These are phyloP conservation scores for Coelogynopora nodosa DNA, from an alignment of 2,888 invertebrate genomes.

Conservation along the genomic window DNA sequence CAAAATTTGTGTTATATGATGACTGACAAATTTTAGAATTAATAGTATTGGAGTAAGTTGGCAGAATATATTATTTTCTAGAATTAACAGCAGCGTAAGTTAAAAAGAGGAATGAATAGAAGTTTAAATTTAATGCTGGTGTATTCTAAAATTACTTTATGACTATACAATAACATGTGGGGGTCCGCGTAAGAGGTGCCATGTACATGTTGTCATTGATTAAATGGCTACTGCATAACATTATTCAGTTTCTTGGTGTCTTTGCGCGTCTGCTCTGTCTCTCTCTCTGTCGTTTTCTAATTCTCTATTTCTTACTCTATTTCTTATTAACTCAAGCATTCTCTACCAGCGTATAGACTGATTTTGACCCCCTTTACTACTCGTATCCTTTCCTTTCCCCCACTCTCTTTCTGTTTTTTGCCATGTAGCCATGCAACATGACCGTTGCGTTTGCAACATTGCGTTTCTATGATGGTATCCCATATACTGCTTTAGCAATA, in stretches of 20 bases:
- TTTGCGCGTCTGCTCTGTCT: not conserved
- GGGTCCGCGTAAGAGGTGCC: not conserved
- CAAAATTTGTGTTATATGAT: no score
- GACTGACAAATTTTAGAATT: no score
- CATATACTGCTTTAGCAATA: no score
- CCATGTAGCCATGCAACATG: not conserved
- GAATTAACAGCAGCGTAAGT: no score
- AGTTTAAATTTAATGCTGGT: no score
- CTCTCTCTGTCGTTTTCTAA: not conserved
- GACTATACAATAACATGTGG: no score
- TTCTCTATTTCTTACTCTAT: constrained; percentile 1
- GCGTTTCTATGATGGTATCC: not conserved
- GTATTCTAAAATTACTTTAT: no score
- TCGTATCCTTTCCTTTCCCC: not conserved
- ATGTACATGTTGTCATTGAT: not conserved
- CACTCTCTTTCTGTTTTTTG: not conserved
- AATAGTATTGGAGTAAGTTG: no score
- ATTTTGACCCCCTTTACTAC: not conserved
- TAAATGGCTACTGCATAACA: not conserved
- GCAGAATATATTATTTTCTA: no score
- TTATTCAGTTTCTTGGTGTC: not conserved
- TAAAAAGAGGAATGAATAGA: no score
- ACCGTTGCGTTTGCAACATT: not conserved
- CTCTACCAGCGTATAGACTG: constrained; percentile 6
- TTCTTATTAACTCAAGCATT: constrained; percentile 8